phyloP scores from a whole-genome alignment of 2,888 invertebrate species.

The Aproaerema taeniolella region DNA sequence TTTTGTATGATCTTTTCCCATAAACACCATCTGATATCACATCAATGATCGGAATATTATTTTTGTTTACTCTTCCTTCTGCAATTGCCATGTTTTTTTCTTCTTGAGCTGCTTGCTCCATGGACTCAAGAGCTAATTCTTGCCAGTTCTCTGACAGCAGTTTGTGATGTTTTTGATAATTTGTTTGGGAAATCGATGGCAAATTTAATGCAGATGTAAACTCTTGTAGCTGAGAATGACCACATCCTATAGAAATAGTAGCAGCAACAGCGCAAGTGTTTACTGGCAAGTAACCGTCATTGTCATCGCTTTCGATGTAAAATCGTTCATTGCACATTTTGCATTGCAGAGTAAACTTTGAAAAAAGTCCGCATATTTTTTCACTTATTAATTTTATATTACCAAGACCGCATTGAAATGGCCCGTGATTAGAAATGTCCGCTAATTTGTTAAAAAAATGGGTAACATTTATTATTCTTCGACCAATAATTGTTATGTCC shows the following conservation, averaged over 20 bases:
- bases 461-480: too few relatives aligned
- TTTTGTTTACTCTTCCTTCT: background rate
- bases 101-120: slow-evolving; percentile 2
- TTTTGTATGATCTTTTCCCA: slow-evolving; percentile 4
- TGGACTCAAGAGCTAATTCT: slow-evolving; percentile 1
- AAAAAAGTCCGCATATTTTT: background rate
- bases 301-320: background rate
- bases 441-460: too few relatives aligned
- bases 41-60: background rate
- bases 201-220: slow-evolving; percentile 13
- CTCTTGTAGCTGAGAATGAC: slow-evolving; percentile 12
- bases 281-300: too few relatives aligned
- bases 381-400: background rate
- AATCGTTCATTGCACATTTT: background rate
- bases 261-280: slow-evolving; percentile 12
- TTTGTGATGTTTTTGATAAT: too few relatives aligned
- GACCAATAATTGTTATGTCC: too few relatives aligned
- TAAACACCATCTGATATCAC: slow-evolving; percentile 2
- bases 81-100: background rate
- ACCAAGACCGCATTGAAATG: background rate
- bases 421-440: too few relatives aligned
- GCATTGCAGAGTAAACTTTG: background rate
- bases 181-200: too few relatives aligned
- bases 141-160: slow-evolving; percentile 9
- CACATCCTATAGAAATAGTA: slow-evolving; percentile 14